phyloP scores from a whole-genome alignment of 2,888 invertebrate species.

The Habrosyne pyritoides region DNA sequence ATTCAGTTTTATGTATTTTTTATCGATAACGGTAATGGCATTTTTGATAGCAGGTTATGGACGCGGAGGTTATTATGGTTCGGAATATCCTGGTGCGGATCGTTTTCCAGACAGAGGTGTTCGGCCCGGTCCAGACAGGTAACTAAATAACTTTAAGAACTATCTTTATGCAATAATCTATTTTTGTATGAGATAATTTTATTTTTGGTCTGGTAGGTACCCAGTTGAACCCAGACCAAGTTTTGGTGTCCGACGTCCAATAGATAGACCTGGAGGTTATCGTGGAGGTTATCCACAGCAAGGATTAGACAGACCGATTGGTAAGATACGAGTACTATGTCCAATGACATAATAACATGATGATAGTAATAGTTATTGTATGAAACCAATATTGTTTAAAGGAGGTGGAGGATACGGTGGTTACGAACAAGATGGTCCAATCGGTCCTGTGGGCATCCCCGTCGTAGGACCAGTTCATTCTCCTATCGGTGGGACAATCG shows the following conservation, averaged over 20 bases:
- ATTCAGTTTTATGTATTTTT: not conserved
- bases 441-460: slow-evolving; percentile 56
- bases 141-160: slow-evolving; percentile 18
- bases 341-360: not conserved
- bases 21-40: slow-evolving; percentile 6
- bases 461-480: slow-evolving; percentile 23
- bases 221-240: slow-evolving; percentile 73
- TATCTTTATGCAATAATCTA: not conserved
- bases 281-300: slow-evolving; percentile 76
- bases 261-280: slow-evolving; percentile 78
- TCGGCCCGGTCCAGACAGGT: slow-evolving; percentile 77
- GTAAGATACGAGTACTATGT: slow-evolving; percentile 43
- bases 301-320: slow-evolving; percentile 69
- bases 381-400: not conserved
- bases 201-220: slow-evolving; percentile 44
- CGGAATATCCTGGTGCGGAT: slow-evolving; percentile 62
- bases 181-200: not conserved
- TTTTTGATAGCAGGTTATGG: slow-evolving; percentile 60
- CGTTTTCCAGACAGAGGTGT: slow-evolving; percentile 78
- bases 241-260: slow-evolving; percentile 63
- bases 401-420: slow-evolving; percentile 57
- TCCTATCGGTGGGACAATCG: slow-evolving; percentile 38
- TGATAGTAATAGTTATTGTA: not conserved
- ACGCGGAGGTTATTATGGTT: slow-evolving; percentile 70
- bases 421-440: slow-evolving; percentile 70